Conservation (phyloP, 64 coral and sea anemone genomes). For the Actinia equina region DNA sequence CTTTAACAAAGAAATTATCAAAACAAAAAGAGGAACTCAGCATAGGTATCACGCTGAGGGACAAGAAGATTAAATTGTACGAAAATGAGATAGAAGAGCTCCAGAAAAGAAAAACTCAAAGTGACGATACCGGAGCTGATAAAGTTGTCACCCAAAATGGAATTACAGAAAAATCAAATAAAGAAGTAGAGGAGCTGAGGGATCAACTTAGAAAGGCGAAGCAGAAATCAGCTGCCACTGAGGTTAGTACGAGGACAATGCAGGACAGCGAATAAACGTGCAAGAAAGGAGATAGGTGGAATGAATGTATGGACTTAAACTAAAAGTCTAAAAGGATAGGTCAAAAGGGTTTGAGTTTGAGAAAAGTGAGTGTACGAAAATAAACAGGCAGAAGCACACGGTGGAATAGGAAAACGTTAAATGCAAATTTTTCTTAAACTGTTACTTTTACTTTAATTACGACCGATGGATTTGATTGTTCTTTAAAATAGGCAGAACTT, state of each 20-base stretch:
- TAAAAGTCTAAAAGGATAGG: too few species aligned
- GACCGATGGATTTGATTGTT: neutral
- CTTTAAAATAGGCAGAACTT: constrained; percentile 31
- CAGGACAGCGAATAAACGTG: neutral
- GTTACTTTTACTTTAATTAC: too few species aligned
- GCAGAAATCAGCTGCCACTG: constrained; percentile 31
- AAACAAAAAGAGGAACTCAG: constrained; percentile 51
- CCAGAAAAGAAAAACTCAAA: constrained; percentile 21
- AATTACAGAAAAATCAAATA: neutral
- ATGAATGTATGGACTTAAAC: too few species aligned
- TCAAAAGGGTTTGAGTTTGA: too few species aligned
- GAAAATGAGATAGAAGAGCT: constrained; percentile 27
- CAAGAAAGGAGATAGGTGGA: too few species aligned
- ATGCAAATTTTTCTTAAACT: too few species aligned
- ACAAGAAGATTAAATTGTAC: constrained; percentile 53
- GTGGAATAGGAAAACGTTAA: too few species aligned
- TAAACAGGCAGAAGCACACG: too few species aligned
- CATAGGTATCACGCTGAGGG: constrained; percentile 26
- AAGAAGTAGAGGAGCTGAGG: constrained; percentile 21
- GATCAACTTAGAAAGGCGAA: constrained; percentile 33
- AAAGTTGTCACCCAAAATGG: constrained; percentile 8
- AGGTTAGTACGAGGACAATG: constrained; percentile 19
- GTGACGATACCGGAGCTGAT: neutral
- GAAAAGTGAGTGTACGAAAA: too few species aligned
- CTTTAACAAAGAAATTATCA: neutral